Percentiles rank a stretch among this genome's conserved stretches.
Conservation (phyloP, 2,888 invertebrate species). For the Orthosia gracilis region DNA sequence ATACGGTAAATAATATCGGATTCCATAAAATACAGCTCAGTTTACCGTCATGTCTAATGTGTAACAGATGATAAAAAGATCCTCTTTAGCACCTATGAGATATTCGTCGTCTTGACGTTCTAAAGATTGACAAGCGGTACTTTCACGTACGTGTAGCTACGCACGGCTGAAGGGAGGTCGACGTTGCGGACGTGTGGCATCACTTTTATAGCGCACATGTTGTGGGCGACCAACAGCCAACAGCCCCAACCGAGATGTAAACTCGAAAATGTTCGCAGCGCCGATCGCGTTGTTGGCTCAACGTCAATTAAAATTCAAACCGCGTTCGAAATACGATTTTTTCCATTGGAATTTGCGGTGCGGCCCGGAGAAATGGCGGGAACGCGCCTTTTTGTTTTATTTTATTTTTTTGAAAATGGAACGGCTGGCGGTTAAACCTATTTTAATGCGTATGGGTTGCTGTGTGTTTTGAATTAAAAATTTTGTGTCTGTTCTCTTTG, state of each 20-base stretch:
- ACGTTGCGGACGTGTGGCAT: conserved; percentile 78
- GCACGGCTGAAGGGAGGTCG: conserved; percentile 53
- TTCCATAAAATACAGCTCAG: not conserved
- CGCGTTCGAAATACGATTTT: conserved; percentile 91
- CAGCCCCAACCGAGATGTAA: conserved; percentile 80
- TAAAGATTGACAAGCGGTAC: conserved; percentile 59
- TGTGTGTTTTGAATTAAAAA: conserved; percentile 90
- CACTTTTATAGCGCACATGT: conserved; percentile 82
- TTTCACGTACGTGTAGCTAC: conserved; percentile 35
- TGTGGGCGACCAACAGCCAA: conserved; percentile 72
- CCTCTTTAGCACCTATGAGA: conserved; percentile 22
- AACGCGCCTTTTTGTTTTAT: conserved; percentile 90
- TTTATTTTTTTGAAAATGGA: conserved; percentile 89
- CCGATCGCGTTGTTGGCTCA: conserved; percentile 81
- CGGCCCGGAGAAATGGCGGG: conserved; percentile 88
- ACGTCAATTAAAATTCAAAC: conserved; percentile 92
- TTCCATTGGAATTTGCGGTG: conserved; percentile 90
- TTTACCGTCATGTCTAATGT: not conserved
- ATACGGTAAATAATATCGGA: not conserved
- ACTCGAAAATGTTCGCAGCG: conserved; percentile 85
- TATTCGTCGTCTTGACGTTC: conserved; percentile 23
- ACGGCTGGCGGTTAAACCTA: conserved; percentile 90
- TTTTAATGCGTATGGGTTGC: conserved; percentile 90
- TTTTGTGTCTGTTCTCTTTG: conserved; percentile 77
- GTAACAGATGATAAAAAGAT: conserved; percentile 24